These are phyloP conservation scores for Melanotaenia pygmaea DNA, from an alignment of 2,797 vertebrate genomes.

Conservation along the genomic window DNA sequence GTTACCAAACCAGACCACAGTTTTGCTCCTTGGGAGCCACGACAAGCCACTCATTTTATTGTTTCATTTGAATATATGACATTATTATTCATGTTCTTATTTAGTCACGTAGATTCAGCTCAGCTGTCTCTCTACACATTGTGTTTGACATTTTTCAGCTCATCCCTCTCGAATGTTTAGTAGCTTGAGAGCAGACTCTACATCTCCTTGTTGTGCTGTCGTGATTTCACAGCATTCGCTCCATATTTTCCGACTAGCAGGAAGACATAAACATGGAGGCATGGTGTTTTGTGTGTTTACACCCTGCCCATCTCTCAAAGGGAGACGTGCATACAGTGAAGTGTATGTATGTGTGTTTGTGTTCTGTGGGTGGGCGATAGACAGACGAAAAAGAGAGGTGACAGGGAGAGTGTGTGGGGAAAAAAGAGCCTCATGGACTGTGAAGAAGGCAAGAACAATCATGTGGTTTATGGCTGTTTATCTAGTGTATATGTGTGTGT, in stretches of 20 bases:
- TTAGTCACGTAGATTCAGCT: background rate
- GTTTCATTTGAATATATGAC: background rate
- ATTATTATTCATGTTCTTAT: background rate
- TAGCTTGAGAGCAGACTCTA: constrained; percentile 34
- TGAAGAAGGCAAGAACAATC: constrained; percentile 56
- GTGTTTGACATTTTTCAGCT: constrained; percentile 9
- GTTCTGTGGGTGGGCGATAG: constrained; percentile 53
- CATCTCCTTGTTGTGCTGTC: constrained; percentile 43
- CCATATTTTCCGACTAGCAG: constrained; percentile 28
- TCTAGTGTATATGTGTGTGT: constrained; percentile 24
- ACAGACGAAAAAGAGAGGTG: constrained; percentile 62
- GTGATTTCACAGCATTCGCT: constrained; percentile 47
- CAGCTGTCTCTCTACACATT: background rate
- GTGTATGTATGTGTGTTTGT: constrained; percentile 6
- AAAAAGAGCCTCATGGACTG: constrained; percentile 51
- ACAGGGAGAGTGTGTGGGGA: constrained; percentile 49
- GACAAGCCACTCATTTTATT: background rate
- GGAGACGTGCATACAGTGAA: constrained; percentile 31
- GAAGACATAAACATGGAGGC: constrained; percentile 4
- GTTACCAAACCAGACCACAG: background rate
- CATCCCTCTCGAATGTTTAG: constrained; percentile 23
- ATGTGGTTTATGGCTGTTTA: constrained; percentile 58
- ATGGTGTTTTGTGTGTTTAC: constrained; percentile 36
- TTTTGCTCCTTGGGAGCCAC: background rate
- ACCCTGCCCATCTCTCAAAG: constrained; percentile 32